Evolutionary conservation across 1,140 invertebrate species (phyloP), one percentile per base, ranked within the genome.

Genomic region (Papilio aristodemus): DNA sequence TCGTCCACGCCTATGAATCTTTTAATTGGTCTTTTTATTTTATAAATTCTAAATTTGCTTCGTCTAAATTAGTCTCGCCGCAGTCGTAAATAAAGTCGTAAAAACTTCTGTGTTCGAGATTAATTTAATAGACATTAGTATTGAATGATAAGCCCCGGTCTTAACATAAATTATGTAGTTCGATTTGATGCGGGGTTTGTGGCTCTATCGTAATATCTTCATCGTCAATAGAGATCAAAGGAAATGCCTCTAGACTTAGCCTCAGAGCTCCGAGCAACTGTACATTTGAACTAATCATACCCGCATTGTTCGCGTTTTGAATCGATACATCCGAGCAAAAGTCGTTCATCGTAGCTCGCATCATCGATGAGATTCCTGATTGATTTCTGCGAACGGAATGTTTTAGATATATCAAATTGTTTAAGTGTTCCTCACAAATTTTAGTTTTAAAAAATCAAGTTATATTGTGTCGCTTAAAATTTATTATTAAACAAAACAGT

Each of bases 21-120:
- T 82, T 89, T 85, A 86, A 87, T 89, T 85, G 79, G 79, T 79
- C 79, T 78, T 83, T 76, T 80, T 82, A 87, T 84, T 84, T 84
- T 83, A 84, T 81, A 76, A 78, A 78, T 83, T 82, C 81, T 75
- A 86, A 83, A 85, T 88, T 78, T 72, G 77, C 71, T 77, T 77
- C 78, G 79, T 86, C 85, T 81, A 85, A 80, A 79, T 80, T 74
- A 77, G 76, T 73, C 71, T 76, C 76, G 79, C 73, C 59, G 69
- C 74, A 76, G 68, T 83, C 83, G 84, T 86, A 83, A 88, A 86
- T 72, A 74, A 59, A 77, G 57, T 74, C 77, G 75, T 85, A 81
- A 82, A 82, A 78, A 70, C 69, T 57, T 68, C 58, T 62, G 71
- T 32, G 6, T 66, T 70, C 68, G 63, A 76, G 76, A 78, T 81